These are phyloP conservation scores for Eudasyphora cyanicolor DNA, from an alignment of 2,888 invertebrate species.

Conservation along the genomic window DNA sequence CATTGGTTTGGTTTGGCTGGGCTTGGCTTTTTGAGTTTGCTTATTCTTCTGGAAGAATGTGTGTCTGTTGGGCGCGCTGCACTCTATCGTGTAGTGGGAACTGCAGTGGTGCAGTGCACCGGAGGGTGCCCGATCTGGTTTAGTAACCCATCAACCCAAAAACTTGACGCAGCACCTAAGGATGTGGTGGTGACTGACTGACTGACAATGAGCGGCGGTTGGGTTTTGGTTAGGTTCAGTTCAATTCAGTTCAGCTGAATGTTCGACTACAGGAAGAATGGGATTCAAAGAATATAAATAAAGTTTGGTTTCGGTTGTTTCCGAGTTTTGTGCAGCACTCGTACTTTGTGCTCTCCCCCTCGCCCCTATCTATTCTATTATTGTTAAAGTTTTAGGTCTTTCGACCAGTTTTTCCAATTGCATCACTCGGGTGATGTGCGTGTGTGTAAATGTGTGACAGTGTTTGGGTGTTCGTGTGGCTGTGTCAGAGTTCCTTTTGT, in stretches of 20 bases:
- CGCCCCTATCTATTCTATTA: conserved; percentile 4
- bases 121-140: conserved; percentile 60
- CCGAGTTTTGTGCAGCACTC: conserved; percentile 22
- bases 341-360: conserved; percentile 36
- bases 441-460: background rate
- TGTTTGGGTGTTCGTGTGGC: background rate
- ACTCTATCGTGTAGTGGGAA: background rate
- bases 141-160: conserved; percentile 63
- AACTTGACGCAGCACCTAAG: conserved; percentile 39
- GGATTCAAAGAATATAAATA: conserved; percentile 44
- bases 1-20: conserved; percentile 32
- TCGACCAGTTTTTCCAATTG: conserved; percentile 15
- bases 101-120: conserved; percentile 13
- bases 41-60: conserved; percentile 9
- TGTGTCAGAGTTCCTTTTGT: background rate
- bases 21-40: background rate
- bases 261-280: conserved; percentile 15
- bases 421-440: background rate
- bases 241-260: too few species aligned
- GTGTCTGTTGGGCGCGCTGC: conserved; percentile 13
- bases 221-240: too few species aligned
- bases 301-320: conserved; percentile 51
- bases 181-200: too few species aligned
- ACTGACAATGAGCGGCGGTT: background rate
- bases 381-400: conserved; percentile 58